Evolutionary conservation across 2,113 vertebrate genomes (phyloP).

Genomic region (Oncorhynchus gorbuscha): DNA sequence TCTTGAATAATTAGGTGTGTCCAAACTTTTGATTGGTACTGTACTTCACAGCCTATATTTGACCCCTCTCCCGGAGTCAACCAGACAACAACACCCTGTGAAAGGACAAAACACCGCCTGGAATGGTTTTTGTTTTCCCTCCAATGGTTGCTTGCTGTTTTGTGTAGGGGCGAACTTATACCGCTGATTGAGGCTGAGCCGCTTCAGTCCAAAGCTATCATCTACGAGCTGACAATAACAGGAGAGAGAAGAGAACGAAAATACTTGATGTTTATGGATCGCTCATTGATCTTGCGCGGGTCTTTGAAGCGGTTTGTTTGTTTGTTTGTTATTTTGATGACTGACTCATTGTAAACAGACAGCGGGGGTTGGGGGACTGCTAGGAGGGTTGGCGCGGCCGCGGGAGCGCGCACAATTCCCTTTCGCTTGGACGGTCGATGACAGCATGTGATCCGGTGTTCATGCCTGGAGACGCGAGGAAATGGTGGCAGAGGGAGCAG

Average conservation of each 20-base stretch:
- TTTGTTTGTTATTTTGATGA: slow-evolving; percentile 23
- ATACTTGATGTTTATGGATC: slow-evolving; percentile 45
- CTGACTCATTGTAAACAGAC: slow-evolving; percentile 6
- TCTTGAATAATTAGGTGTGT: no score
- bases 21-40: no score
- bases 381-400: background rate
- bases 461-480: slow-evolving; percentile 15
- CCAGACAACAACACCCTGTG: no score
- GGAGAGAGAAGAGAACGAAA: background rate
- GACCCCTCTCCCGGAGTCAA: no score
- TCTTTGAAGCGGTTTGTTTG: background rate
- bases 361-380: background rate
- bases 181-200: no score
- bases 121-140: no score
- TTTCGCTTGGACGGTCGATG: slow-evolving; percentile 38
- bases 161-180: no score
- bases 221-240: background rate
- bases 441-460: slow-evolving; percentile 31
- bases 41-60: no score
- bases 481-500: slow-evolving; percentile 21
- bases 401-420: slow-evolving; percentile 1
- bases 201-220: background rate
- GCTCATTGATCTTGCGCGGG: slow-evolving; percentile 36
- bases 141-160: no score
- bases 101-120: no score